phyloP scores from a whole-genome alignment of 2,113 vertebrate species.

The Atractosteus spatula region DNA sequence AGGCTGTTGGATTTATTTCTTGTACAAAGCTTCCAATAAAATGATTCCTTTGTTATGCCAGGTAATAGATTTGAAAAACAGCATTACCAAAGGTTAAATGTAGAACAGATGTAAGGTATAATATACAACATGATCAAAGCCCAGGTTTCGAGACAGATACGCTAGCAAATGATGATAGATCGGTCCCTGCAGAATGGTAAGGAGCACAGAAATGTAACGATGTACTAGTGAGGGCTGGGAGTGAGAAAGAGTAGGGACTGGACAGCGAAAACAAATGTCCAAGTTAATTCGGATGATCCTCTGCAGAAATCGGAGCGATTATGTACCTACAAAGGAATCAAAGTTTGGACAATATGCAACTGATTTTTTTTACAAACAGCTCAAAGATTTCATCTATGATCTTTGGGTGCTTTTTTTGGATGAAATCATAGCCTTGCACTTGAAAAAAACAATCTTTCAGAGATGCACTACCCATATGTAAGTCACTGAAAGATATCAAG shows the following conservation, averaged over 20 bases:
- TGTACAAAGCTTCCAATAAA: slow-evolving; percentile 65
- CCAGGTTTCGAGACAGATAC: slow-evolving; percentile 88
- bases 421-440: slow-evolving; percentile 71
- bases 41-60: slow-evolving; percentile 76
- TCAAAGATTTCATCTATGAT: slow-evolving; percentile 53
- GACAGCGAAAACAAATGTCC: slow-evolving; percentile 79
- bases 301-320: slow-evolving; percentile 59
- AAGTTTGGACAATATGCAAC: slow-evolving; percentile 56
- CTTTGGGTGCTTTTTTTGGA: slow-evolving; percentile 41
- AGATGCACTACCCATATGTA: slow-evolving; percentile 73
- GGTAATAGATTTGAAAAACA: slow-evolving; percentile 90
- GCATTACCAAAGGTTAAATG: slow-evolving; percentile 95
- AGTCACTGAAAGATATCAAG: slow-evolving; percentile 63
- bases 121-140: slow-evolving; percentile 98
- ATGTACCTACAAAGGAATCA: slow-evolving; percentile 50
- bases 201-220: slow-evolving; percentile 87
- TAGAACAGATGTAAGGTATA: slow-evolving; percentile 98
- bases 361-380: slow-evolving; percentile 61
- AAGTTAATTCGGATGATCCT: slow-evolving; percentile 75
- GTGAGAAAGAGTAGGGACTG: slow-evolving; percentile 48
- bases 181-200: slow-evolving; percentile 89
- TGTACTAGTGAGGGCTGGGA: slow-evolving; percentile 68
- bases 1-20: slow-evolving; percentile 53
- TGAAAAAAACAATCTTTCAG: slow-evolving; percentile 65
- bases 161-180: slow-evolving; percentile 98